These are phyloP conservation scores for Dasypus novemcinctus DNA, from an alignment of 2,113 vertebrate species.

Conservation along the genomic window DNA sequence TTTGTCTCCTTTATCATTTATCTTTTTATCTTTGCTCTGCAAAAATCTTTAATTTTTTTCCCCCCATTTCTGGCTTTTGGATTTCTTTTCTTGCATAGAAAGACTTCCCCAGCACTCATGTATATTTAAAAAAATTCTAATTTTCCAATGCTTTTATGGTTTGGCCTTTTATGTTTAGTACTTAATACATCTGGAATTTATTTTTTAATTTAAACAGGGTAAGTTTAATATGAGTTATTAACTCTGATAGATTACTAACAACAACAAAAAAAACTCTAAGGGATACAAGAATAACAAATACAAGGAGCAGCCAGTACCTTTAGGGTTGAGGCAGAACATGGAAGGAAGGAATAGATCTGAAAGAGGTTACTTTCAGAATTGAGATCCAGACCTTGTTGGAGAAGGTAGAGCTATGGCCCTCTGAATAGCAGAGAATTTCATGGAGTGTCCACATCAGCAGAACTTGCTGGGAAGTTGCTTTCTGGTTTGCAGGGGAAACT, in stretches of 20 bases:
- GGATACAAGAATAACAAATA: background rate
- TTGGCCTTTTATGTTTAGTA: constrained; percentile 18
- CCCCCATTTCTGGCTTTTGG: background rate
- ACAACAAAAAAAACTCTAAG: background rate
- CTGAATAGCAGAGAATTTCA: background rate
- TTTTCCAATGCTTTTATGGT: constrained; percentile 1
- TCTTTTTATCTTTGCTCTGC: background rate
- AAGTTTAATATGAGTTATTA: constrained; percentile 11
- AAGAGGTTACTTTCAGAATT: background rate
- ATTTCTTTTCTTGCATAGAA: constrained; percentile 7
- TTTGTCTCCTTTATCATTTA: background rate
- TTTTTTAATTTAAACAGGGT: constrained; percentile 14
- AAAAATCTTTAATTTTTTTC: constrained; percentile 44
- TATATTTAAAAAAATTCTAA: background rate
- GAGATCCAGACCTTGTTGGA: background rate
- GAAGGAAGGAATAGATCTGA: background rate
- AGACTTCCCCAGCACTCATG: background rate
- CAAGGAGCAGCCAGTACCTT: background rate
- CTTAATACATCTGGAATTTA: background rate
- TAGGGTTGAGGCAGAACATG: background rate
- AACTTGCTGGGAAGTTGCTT: background rate
- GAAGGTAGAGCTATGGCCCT: background rate
- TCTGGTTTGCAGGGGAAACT: background rate
- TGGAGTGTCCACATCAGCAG: background rate
- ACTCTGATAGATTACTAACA: background rate